Percentiles rank a stretch among this genome's conserved stretches.
Conservation (phyloP, 2,888 invertebrate species). For the Drosophila austrosaltans region DNA sequence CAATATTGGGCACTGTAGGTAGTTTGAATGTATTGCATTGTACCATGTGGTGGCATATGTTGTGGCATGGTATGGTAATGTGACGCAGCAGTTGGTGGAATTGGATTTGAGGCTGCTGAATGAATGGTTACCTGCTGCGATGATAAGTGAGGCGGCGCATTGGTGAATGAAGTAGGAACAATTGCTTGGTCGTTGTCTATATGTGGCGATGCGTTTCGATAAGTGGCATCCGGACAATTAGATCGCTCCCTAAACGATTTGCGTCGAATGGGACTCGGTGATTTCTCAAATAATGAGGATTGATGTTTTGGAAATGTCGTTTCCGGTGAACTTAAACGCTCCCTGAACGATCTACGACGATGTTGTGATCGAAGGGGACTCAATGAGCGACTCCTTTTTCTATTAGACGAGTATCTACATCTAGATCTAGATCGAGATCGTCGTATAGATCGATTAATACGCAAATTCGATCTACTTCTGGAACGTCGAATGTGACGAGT, state of each 20-base stretch:
- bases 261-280: not conserved
- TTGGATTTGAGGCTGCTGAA: not conserved
- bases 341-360: not conserved
- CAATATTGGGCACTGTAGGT: slow-evolving; percentile 6
- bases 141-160: not conserved
- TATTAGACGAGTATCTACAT: not conserved
- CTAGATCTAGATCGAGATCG: slow-evolving; percentile 3
- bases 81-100: not conserved
- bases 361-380: not conserved
- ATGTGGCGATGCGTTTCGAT: not conserved
- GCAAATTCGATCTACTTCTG: not conserved
- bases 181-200: not conserved
- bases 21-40: slow-evolving; percentile 5
- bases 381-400: not conserved
- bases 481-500: not conserved
- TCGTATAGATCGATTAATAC: not conserved
- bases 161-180: not conserved
- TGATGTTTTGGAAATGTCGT: not conserved
- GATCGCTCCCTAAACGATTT: not conserved
- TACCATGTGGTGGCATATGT: not conserved
- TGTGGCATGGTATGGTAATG: not conserved
- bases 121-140: not conserved
- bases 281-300: not conserved
- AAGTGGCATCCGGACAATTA: no score
- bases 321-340: not conserved